Evolutionary conservation across 2,888 invertebrate species (phyloP).

Genomic region (Apeira syringaria): DNA sequence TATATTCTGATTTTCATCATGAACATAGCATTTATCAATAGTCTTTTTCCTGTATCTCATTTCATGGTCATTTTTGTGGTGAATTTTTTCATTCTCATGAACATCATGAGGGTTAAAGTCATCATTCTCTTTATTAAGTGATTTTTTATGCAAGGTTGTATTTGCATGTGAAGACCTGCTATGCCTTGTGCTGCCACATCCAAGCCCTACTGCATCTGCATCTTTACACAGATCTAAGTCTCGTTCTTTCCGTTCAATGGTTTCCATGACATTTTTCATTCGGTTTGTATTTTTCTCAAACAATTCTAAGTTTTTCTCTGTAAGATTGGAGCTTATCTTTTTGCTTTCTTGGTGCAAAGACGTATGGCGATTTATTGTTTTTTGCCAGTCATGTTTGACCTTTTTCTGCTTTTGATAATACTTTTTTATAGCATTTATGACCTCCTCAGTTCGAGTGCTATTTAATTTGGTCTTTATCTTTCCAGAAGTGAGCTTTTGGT

Average conservation of each 20-base stretch:
- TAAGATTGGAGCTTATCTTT: constrained; percentile 19
- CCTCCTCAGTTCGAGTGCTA: constrained; percentile 30
- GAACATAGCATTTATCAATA: neutral
- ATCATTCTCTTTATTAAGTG: neutral
- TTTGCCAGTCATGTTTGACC: constrained; percentile 18
- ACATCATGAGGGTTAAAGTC: neutral
- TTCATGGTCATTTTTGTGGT: neutral
- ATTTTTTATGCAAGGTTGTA: neutral
- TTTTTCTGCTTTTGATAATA: constrained; percentile 34
- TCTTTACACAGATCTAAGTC: constrained; percentile 13
- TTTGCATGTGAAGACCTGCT: neutral
- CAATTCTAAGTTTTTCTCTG: constrained; percentile 10
- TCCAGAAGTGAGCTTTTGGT: constrained; percentile 41
- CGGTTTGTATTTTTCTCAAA: neutral
- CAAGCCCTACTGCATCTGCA: constrained; percentile 5
- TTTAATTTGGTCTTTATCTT: constrained; percentile 48
- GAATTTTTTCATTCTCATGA: neutral
- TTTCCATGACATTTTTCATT: neutral
- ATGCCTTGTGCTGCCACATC: constrained; percentile 4
- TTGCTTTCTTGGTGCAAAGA: constrained; percentile 36
- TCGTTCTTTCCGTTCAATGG: constrained; percentile 5
- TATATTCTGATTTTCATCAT: neutral
- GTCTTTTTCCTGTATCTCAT: neutral
- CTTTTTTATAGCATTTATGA: constrained; percentile 44
- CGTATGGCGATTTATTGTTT: constrained; percentile 44